phyloP scores from a whole-genome alignment of 1,140 invertebrate genomes.

The Trichomalopsis sarcophagae region DNA sequence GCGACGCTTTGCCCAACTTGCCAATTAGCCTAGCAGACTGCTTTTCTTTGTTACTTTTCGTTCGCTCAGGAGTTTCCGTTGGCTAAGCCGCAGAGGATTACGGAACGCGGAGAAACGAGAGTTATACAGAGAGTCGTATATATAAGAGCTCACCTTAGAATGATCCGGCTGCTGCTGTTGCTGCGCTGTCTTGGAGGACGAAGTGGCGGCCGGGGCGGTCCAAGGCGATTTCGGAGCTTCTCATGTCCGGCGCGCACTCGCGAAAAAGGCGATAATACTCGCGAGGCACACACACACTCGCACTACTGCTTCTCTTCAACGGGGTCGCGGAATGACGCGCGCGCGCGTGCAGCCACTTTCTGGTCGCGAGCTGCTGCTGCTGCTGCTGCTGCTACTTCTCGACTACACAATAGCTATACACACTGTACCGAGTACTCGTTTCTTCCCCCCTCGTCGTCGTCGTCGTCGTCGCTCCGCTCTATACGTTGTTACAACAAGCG shows the following conservation, averaged over 20 bases:
- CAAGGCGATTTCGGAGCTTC: neutral
- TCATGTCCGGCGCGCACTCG: neutral
- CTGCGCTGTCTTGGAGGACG: neutral
- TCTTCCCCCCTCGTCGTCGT: too few relatives aligned
- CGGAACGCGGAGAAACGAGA: neutral
- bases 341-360: too few relatives aligned
- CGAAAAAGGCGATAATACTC: neutral
- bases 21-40: neutral
- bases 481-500: neutral
- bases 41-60: neutral
- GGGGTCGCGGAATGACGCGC: neutral
- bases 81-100: neutral
- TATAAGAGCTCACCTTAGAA: neutral
- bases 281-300: neutral
- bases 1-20: too few relatives aligned
- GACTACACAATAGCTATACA: neutral
- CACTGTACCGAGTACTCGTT: neutral
- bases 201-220: neutral
- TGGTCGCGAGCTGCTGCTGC: too few relatives aligned
- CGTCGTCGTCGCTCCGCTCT: too few relatives aligned
- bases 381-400: neutral
- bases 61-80: neutral
- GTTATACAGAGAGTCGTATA: neutral
- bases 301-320: neutral
- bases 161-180: neutral